Conservation (phyloP, 2,888 invertebrate genomes). For the Erebia ligea region DNA sequence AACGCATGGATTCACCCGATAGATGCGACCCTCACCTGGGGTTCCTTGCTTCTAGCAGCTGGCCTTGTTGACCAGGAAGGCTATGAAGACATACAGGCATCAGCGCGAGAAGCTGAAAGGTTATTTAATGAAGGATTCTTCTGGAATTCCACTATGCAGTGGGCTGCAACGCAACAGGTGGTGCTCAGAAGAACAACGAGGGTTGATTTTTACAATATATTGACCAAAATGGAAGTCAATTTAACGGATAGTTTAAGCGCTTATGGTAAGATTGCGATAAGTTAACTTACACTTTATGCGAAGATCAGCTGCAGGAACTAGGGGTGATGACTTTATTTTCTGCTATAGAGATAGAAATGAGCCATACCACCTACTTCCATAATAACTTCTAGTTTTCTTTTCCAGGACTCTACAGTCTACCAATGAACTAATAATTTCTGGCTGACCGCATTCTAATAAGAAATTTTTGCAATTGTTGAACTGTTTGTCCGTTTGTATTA, state of each 20-base stretch:
- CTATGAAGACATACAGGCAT: conserved; percentile 80
- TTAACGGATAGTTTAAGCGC: conserved; percentile 23
- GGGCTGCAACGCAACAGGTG: conserved; percentile 85
- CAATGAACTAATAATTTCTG: too few relatives aligned
- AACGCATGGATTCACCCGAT: conserved; percentile 96
- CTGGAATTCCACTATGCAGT: conserved; percentile 84
- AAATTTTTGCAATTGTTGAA: too few relatives aligned
- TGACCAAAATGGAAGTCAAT: conserved; percentile 72
- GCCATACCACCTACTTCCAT: too few relatives aligned
- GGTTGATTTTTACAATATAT: conserved; percentile 93
- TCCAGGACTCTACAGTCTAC: too few relatives aligned
- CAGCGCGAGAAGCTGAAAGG: conserved; percentile 81
- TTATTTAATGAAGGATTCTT: conserved; percentile 84
- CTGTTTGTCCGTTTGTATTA: too few relatives aligned
- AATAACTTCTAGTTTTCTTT: too few relatives aligned
- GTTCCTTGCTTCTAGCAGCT: conserved; percentile 88
- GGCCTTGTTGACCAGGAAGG: conserved; percentile 89
- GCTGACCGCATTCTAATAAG: too few relatives aligned
- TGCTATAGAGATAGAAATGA: too few relatives aligned
- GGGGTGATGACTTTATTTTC: too few relatives aligned
- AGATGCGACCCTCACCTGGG: conserved; percentile 93
- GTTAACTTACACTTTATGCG: too few relatives aligned
- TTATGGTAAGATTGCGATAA: conserved; percentile 28
- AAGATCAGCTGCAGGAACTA: too few relatives aligned
- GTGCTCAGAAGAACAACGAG: conserved; percentile 84